Conservation (phyloP, 2,113 vertebrate species). For the Erythrocercus mccallii region DNA sequence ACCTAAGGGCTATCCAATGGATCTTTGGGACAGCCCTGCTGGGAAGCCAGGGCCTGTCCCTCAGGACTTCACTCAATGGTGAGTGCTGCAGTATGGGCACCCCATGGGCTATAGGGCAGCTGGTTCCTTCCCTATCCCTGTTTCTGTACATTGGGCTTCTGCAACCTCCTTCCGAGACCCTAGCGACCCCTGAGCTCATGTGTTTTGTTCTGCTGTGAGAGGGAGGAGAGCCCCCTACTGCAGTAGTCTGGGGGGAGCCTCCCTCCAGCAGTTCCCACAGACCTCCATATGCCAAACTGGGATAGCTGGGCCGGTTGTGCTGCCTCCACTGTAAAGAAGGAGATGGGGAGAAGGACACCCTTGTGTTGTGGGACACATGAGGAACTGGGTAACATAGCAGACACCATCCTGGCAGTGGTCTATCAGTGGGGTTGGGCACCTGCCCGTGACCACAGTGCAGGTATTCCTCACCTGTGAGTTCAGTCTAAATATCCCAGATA, state of each 20-base stretch:
- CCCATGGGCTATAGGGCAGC: neutral
- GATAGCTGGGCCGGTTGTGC: neutral
- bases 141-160: neutral
- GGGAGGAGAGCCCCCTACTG: neutral
- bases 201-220: neutral
- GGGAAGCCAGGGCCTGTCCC: neutral
- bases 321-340: neutral
- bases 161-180: neutral
- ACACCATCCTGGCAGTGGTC: neutral
- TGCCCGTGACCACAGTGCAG: accelerated
- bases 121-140: neutral
- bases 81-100: neutral
- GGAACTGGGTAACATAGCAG: neutral
- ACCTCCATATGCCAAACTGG: neutral
- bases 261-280: neutral
- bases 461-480: neutral
- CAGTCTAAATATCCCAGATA: neutral
- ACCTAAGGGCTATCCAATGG: neutral
- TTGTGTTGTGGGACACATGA: neutral
- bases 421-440: neutral
- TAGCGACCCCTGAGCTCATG: neutral
- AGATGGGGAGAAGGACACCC: neutral
- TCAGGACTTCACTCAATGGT: neutral
- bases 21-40: neutral
- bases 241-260: neutral